A percentile compares a stretch with the other conserved stretches of the same genome.
Conservation (phyloP, 2,888 invertebrate genomes). For the Cosmopolites sordidus region DNA sequence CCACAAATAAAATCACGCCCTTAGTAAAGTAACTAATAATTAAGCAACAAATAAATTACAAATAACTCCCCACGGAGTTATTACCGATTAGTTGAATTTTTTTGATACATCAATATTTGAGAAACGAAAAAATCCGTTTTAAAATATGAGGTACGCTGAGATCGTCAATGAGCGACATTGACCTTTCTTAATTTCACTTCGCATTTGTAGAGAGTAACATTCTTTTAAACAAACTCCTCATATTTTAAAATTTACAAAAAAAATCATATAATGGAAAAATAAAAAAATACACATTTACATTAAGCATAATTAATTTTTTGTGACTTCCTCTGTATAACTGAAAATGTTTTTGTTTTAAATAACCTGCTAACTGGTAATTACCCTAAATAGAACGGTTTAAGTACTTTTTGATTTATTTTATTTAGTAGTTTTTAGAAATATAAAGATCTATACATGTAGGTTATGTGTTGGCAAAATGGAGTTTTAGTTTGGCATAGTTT, state of each 20-base stretch:
- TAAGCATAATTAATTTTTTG: background rate
- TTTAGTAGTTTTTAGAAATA: too few relatives aligned
- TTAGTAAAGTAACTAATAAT: slow-evolving; percentile 25
- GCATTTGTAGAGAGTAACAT: too few relatives aligned
- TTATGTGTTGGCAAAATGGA: too few relatives aligned
- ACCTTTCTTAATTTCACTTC: too few relatives aligned
- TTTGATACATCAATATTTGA: background rate
- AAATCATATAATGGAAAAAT: background rate
- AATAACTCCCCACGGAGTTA: background rate
- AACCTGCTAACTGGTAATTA: background rate
- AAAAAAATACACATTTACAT: background rate
- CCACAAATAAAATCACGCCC: slow-evolving; percentile 14
- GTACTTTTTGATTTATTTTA: too few relatives aligned
- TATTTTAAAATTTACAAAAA: background rate
- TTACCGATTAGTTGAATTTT: background rate
- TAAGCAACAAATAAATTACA: background rate
- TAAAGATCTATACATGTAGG: too few relatives aligned
- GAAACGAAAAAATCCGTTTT: background rate
- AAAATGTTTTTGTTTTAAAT: background rate
- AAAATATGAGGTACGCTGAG: slow-evolving; percentile 1
- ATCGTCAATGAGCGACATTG: too few relatives aligned
- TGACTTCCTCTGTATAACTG: background rate
- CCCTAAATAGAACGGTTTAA: too few relatives aligned
- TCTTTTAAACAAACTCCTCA: too few relatives aligned
- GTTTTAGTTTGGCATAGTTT: too few relatives aligned